Percentiles rank a stretch among this genome's conserved stretches.
These are phyloP conservation scores for Coelinius sp. DNA, from an alignment of 2,888 invertebrate species.

Conservation along the genomic window DNA sequence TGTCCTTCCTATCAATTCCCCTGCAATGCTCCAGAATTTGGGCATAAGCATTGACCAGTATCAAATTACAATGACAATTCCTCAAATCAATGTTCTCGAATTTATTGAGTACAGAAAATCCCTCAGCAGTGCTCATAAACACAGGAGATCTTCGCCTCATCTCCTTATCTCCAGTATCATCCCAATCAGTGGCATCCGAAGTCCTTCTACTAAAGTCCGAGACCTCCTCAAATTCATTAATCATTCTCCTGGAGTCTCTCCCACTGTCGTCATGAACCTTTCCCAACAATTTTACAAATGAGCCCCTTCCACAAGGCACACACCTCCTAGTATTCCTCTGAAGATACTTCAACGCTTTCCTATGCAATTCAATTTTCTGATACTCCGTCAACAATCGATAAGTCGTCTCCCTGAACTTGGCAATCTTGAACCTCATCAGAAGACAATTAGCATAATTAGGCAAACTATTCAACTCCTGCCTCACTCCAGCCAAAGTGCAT, in stretches of 20 bases:
- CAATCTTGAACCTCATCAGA: conserved; percentile 75
- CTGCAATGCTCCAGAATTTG: conserved; percentile 76
- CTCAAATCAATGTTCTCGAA: conserved; percentile 74
- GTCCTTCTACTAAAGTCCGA: conserved; percentile 29
- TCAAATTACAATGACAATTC: conserved; percentile 75
- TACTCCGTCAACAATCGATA: conserved; percentile 77
- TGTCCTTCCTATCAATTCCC: conserved; percentile 73
- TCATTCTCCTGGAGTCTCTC: conserved; percentile 33
- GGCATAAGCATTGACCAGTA: conserved; percentile 74
- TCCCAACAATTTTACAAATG: conserved; percentile 73
- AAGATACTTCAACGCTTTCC: conserved; percentile 74
- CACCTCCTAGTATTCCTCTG: conserved; percentile 76
- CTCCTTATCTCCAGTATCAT: conserved; percentile 5
- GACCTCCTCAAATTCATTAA: conserved; percentile 40
- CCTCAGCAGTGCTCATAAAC: conserved; percentile 14
- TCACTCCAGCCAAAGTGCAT: conserved; percentile 67
- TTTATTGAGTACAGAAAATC: conserved; percentile 61
- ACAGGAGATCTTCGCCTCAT: conserved; percentile 27
- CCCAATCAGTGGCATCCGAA: conserved; percentile 1
- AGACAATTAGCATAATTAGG: conserved; percentile 78
- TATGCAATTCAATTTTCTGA: conserved; percentile 77
- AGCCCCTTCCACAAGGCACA: conserved; percentile 74
- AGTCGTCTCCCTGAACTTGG: conserved; percentile 75
- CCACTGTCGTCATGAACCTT: conserved; percentile 61
- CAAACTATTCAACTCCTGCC: conserved; percentile 72